These are phyloP conservation scores for Ommatoiulus sabulosus DNA, from an alignment of 2,888 invertebrate genomes.

Conservation along the genomic window DNA sequence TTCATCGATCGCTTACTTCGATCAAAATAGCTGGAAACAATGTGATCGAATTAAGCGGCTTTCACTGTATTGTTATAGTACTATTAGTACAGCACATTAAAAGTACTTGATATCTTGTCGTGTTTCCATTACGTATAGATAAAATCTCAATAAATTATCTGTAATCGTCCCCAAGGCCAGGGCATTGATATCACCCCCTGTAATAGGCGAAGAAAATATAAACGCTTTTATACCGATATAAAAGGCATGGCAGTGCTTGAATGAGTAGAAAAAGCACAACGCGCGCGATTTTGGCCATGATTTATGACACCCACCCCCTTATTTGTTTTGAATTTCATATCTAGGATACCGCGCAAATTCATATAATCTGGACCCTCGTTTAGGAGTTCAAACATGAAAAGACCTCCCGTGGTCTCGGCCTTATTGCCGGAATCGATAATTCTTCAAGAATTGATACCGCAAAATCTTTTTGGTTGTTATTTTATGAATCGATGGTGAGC, in stretches of 20 bases:
- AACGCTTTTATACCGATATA: too few relatives aligned
- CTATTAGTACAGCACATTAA: too few relatives aligned
- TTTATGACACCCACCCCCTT: slow-evolving; percentile 22
- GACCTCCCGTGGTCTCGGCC: not conserved
- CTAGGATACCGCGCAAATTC: slow-evolving; percentile 10
- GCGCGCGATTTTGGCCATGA: not conserved
- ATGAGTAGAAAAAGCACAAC: not conserved
- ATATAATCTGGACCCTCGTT: not conserved
- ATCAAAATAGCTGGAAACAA: too few relatives aligned
- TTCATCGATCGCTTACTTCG: too few relatives aligned
- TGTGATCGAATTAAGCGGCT: too few relatives aligned
- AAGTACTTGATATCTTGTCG: too few relatives aligned
- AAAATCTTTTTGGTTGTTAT: not conserved
- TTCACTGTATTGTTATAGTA: too few relatives aligned
- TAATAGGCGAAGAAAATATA: too few relatives aligned
- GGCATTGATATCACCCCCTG: too few relatives aligned
- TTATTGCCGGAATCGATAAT: not conserved
- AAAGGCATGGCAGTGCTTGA: not conserved
- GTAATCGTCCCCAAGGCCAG: too few relatives aligned
- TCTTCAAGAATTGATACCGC: not conserved
- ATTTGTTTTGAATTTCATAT: slow-evolving; percentile 34
- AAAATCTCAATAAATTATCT: too few relatives aligned
- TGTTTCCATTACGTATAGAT: too few relatives aligned
- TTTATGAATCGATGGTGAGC: not conserved
- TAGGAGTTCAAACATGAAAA: not conserved